Evolutionary conservation across 2,888 invertebrate species (phyloP).

Genomic region (Lepas anatifera): DNA sequence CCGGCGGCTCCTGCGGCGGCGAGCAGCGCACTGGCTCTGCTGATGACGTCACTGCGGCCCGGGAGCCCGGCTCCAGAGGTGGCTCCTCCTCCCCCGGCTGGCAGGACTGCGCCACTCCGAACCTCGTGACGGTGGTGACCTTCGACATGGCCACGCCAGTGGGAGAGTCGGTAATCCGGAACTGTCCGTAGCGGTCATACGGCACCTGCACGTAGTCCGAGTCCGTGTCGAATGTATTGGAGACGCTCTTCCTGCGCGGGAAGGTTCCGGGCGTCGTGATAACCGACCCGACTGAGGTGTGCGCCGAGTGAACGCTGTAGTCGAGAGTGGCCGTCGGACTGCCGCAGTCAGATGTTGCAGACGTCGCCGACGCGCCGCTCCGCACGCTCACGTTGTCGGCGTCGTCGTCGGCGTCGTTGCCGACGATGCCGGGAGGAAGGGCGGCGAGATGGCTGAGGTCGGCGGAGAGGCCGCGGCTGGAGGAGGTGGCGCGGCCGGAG

Average conservation of each 20-base stretch:
- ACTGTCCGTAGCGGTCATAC: neutral
- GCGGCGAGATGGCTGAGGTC: neutral
- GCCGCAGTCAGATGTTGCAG: neutral
- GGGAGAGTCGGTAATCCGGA: neutral
- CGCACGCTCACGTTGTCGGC: neutral
- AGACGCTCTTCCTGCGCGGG: slow-evolving; percentile 42
- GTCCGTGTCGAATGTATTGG: slow-evolving; percentile 73
- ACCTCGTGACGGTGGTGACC: slow-evolving; percentile 23
- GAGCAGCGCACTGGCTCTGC: neutral
- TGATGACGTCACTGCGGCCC: no score
- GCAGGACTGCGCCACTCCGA: slow-evolving; percentile 23
- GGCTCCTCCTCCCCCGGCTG: slow-evolving; percentile 16
- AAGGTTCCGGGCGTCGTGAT: slow-evolving; percentile 22
- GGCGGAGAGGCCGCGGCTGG: neutral
- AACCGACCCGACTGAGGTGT: slow-evolving; percentile 16
- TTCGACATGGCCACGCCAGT: slow-evolving; percentile 14
- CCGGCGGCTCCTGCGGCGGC: neutral
- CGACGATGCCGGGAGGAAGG: neutral
- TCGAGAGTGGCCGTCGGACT: slow-evolving; percentile 15
- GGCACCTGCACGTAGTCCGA: slow-evolving; percentile 74
- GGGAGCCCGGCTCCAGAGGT: no score
- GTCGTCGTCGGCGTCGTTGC: neutral
- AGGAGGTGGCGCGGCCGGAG: neutral
- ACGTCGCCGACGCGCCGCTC: slow-evolving; percentile 1
- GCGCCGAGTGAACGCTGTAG: slow-evolving; percentile 25